Evolutionary conservation across 2,888 invertebrate genomes (phyloP), one percentile per base, ranked within the genome.

Genomic region (Diaphora mendica): DNA sequence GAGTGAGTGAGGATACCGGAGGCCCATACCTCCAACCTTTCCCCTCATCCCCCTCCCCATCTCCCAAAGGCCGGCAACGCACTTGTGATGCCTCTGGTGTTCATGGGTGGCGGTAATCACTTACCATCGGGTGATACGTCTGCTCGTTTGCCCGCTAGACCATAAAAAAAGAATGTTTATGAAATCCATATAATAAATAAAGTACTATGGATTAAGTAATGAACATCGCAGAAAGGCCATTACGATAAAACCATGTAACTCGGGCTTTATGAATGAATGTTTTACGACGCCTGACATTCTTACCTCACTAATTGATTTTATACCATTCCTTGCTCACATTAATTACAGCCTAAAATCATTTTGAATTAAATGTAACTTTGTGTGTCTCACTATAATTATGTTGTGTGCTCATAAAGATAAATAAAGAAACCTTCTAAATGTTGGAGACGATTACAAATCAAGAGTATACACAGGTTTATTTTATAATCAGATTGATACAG

Each of bases 261-360:
- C 42, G 65, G 26, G 65, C n/a, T 66, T 15, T 42, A 23, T 66
- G 65, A 17, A 23, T 66, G 65, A 17, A 62, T 65, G 39, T 23
- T 68, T 48, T 68, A 68, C 68, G 68, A 48, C 68, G 68, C 68
- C 68, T 68, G 44, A 48, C 68, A 68, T 42, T 48, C 9, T 68
- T 68, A 68, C 30, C 30, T 68, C 30, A 30, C 68, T 68, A 68
- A 68, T 68, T 68, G 42, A 68, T 68, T 68, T 68, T 30, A 44
- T 68, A 67, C 67, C 39, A 44, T 42, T 68, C 42, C 33, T 68
- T 68, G 68, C 68, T 66, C 65, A 42, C 17, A 66, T 42, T 26
- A 42, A 42, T 66, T 66, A 42, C 30, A 15, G 7, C 42, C 26
- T 15, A 66, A 39, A 66, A 42, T 62, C 5, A 62, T 62, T 30